phyloP scores from a whole-genome alignment of 2,888 invertebrate genomes.

The Nomada goodeniana region DNA sequence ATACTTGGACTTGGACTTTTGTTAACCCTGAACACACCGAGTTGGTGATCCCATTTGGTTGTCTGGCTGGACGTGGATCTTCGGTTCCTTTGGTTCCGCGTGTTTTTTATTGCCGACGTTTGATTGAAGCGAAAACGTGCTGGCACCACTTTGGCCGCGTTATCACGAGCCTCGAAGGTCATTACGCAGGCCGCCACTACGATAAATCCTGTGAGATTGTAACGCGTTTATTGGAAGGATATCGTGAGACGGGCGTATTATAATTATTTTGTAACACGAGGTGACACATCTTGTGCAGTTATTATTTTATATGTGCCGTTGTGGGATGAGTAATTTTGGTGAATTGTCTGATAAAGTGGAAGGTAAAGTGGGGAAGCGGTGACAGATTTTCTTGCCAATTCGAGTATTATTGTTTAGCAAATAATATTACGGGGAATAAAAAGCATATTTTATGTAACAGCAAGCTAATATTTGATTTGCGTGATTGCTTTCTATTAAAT shows the following conservation, averaged over 20 bases:
- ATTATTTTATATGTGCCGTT: too few relatives aligned
- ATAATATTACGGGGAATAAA: too few relatives aligned
- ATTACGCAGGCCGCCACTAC: slow-evolving; percentile 99
- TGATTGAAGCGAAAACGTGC: slow-evolving; percentile 86
- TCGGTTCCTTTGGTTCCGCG: slow-evolving; percentile 82
- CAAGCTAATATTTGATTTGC: too few relatives aligned
- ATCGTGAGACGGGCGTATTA: neutral
- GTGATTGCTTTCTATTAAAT: too few relatives aligned
- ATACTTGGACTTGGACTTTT: slow-evolving; percentile 85
- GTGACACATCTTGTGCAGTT: too few relatives aligned
- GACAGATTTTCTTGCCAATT: too few relatives aligned
- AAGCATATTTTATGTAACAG: too few relatives aligned
- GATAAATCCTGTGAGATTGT: slow-evolving; percentile 90
- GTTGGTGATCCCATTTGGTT: slow-evolving; percentile 88
- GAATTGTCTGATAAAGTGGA: too few relatives aligned
- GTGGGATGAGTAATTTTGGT: too few relatives aligned
- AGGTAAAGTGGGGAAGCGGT: too few relatives aligned
- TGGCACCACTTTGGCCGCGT: slow-evolving; percentile 96
- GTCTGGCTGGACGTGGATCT: slow-evolving; percentile 85
- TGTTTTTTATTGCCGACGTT: slow-evolving; percentile 75
- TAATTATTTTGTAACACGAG: too few relatives aligned
- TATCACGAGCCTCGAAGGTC: slow-evolving; percentile 99
- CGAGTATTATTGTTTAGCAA: too few relatives aligned
- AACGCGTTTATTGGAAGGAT: neutral
- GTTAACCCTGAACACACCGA: slow-evolving; percentile 87